Evolutionary conservation across 2,888 invertebrate genomes (phyloP), one percentile per base, ranked within the genome.

Genomic region (Gibbula magus): DNA sequence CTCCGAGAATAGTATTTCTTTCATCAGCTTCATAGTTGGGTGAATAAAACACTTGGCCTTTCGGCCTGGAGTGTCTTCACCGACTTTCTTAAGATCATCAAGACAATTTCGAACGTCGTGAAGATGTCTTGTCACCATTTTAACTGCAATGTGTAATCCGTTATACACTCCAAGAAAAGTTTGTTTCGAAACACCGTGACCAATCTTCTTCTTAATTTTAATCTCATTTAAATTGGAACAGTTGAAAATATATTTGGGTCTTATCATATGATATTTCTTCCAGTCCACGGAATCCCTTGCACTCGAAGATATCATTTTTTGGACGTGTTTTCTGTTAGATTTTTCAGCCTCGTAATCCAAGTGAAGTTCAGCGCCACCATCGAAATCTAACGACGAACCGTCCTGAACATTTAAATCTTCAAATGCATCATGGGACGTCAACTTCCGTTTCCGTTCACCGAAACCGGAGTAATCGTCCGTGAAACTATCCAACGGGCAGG

Each of bases 91-190:
- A 16, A 88, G 76, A 22, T 85, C 81, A 29, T 89, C 87, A 20
- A 91, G 83, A 83, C 91, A 91, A 4, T 81, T 81, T 75, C 87
- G 84, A 10, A 91, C 91, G 80, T 91, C 90, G 67, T 87, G 87
- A 61, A 90, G 88, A 79, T 91, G 90, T 16, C 91, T 83, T 2
- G 91, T 92, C 4, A 92, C 91, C 92, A 92, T 91, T 80, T 91
- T 92, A 10, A 91, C 90, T 4, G 90, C 91, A 0, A 92, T 88
- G 45, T 86, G 84, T 25, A 79, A 74, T 0, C 88, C 89, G 0
- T 84, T 79, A 76, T 86, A 88, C n/a, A 86, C 81, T 4, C 90
- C 91, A 7, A 88, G 86, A 81, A 89, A 91, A 0, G 91, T 89
- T 79, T 92, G 91, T 78, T 92, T 92, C 16, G 91, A 88, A 1